These are phyloP conservation scores for Euborellia annulipes DNA, from an alignment of 1,140 invertebrate species.

Conservation along the genomic window DNA sequence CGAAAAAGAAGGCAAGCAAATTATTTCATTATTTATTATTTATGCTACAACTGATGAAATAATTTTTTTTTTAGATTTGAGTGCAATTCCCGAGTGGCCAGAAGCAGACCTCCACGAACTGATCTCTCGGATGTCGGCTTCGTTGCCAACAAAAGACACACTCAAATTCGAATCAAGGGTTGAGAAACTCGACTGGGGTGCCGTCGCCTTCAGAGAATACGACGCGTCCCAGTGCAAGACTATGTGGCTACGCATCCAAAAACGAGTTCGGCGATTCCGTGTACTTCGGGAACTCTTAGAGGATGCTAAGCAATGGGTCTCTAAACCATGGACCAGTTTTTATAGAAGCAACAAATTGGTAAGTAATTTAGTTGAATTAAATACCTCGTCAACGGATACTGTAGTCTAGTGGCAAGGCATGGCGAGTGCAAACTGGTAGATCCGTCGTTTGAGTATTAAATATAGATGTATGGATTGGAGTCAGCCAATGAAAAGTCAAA, in stretches of 20 bases:
- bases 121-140: constrained; percentile 11
- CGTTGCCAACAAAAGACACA: constrained; percentile 13
- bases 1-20: not conserved
- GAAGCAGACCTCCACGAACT: constrained; percentile 12
- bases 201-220: constrained; percentile 17
- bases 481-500: too few relatives aligned
- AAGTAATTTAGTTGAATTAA: constrained; percentile 7
- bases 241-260: constrained; percentile 26
- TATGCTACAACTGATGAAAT: constrained; percentile 11
- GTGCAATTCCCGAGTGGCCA: constrained; percentile 21
- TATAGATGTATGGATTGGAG: too few relatives aligned
- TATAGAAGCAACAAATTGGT: constrained; percentile 22
- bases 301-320: constrained; percentile 31
- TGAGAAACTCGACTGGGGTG: constrained; percentile 17
- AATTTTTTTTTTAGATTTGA: constrained; percentile 25
- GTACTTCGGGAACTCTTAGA: constrained; percentile 29
- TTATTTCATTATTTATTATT: constrained; percentile 2
- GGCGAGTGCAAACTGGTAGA: too few relatives aligned
- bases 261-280: constrained; percentile 28
- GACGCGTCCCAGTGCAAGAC: constrained; percentile 26
- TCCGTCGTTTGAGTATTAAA: too few relatives aligned
- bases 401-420: too few relatives aligned
- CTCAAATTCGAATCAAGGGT: constrained; percentile 16
- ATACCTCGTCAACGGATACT: too few relatives aligned
- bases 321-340: constrained; percentile 28